These are phyloP conservation scores for Sciurus niger DNA, from an alignment of 2,113 vertebrate genomes.

Conservation along the genomic window DNA sequence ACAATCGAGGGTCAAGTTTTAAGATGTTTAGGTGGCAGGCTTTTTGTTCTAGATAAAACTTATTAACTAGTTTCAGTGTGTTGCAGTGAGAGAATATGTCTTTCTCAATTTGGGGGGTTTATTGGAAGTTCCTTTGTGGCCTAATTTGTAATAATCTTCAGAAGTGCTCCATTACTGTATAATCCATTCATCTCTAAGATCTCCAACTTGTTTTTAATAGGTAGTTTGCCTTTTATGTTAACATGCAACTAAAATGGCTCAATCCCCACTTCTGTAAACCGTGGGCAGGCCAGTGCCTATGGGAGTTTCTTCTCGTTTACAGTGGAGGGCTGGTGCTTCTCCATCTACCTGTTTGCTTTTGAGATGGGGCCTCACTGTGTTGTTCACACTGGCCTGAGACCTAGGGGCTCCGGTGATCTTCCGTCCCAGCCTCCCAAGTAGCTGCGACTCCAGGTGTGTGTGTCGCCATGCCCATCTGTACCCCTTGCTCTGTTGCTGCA, in stretches of 20 bases:
- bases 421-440: background rate
- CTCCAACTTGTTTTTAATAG: background rate
- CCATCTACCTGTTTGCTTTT: too few relatives aligned
- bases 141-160: background rate
- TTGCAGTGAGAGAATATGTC: background rate
- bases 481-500: background rate
- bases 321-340: background rate
- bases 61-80: background rate
- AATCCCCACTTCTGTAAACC: background rate
- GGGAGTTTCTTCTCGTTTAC: background rate
- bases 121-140: background rate
- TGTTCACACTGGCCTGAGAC: background rate
- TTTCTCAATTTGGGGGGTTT: slow-evolving; percentile 31
- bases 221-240: background rate
- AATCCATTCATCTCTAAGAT: background rate
- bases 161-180: background rate
- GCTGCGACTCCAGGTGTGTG: background rate
- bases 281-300: background rate
- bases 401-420: background rate
- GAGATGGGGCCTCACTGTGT: background rate
- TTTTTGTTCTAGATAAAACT: slow-evolving; percentile 21
- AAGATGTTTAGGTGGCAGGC: background rate
- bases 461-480: too few relatives aligned
- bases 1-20: background rate
- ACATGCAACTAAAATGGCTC: background rate